Base-by-base conservation (phyloP, 1,140 invertebrate genomes). In the Papilio polytes region DNA sequence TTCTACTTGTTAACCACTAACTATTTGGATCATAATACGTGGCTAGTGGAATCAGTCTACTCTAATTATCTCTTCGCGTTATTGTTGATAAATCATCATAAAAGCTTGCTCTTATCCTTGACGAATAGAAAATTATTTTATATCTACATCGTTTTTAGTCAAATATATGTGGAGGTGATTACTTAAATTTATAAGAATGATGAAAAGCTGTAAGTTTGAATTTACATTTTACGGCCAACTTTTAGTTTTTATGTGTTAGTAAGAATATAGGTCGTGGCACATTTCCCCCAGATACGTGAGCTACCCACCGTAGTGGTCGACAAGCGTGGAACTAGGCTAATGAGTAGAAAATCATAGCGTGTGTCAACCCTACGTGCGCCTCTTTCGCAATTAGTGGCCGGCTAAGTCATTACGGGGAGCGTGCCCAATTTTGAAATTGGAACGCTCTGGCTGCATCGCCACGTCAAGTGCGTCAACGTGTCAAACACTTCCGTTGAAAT, bases 381-480 rank as follows among this genome's bases (percentile, higher is more conserved):
- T 76, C 41, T 76, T 46, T 76, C 46, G 74, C 46, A 76, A 51
- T 76, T 76, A 76, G 74, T 76, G 44, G 26, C 74, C 74, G 41
- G 74, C 74, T 26, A 76, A 76, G 74, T 51, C 74, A 76, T 51
- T 76, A 76, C 46, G 20, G 74, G 46, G 74, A 76, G 46, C 46
- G 46, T 31, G 20, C 74, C 74, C 74, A 76, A 76, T 76, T 76
- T 76, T 76, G 74, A 76, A 76, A 76, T 76, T 76, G 74, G 46
- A 76, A 51, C 74, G 44, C 44, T 56, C 53, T 51, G 20, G 74
- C 46, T 76, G 74, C 74, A 51, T 26, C 46, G 22, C 44, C 46
- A 20, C 20, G 41, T 76, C 46, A 46, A 76, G 44, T 51, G 74
- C 74, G 63, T 31, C 63, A 31, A 70, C 26, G 26, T 70, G 63